Evolutionary conservation across 2,113 vertebrate genomes (phyloP).

Genomic region (Etia nguti): DNA sequence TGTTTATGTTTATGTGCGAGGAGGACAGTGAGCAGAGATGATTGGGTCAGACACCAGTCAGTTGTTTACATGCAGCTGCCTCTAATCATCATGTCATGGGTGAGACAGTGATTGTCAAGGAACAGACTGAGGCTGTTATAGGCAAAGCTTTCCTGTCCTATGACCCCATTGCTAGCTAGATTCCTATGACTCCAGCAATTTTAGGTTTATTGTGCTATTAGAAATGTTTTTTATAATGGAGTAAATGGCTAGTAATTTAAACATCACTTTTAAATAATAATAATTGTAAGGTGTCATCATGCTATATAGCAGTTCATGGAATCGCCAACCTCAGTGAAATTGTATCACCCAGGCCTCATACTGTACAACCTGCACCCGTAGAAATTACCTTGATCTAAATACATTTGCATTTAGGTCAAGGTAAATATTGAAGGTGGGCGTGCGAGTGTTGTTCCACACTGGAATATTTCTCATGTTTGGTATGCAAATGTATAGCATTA

Average conservation of each 20-base stretch:
- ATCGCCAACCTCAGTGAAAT: neutral
- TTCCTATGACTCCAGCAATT: neutral
- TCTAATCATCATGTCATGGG: slow-evolving; percentile 13
- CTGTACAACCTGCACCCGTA: neutral
- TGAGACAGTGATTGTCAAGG: neutral
- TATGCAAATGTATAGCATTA: neutral
- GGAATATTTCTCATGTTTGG: neutral
- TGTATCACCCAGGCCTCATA: neutral
- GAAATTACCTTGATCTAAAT: neutral
- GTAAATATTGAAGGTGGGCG: neutral
- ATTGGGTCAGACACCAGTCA: slow-evolving; percentile 3
- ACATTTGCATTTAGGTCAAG: neutral
- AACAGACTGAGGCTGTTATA: neutral
- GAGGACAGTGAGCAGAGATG: neutral
- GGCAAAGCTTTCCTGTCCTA: neutral
- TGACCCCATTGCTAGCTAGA: neutral
- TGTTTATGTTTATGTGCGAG: slow-evolving; percentile 24
- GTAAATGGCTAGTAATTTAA: neutral
- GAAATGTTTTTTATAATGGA: neutral
- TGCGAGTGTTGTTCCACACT: neutral
- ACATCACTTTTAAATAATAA: neutral
- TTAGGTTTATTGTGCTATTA: neutral
- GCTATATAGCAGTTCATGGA: neutral
- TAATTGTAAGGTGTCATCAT: neutral
- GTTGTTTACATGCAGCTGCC: slow-evolving; percentile 22